A percentile compares a stretch with the other conserved stretches of the same genome.
phyloP scores from a whole-genome alignment of 1,140 invertebrate genomes.

The Anthonomus grandis region DNA sequence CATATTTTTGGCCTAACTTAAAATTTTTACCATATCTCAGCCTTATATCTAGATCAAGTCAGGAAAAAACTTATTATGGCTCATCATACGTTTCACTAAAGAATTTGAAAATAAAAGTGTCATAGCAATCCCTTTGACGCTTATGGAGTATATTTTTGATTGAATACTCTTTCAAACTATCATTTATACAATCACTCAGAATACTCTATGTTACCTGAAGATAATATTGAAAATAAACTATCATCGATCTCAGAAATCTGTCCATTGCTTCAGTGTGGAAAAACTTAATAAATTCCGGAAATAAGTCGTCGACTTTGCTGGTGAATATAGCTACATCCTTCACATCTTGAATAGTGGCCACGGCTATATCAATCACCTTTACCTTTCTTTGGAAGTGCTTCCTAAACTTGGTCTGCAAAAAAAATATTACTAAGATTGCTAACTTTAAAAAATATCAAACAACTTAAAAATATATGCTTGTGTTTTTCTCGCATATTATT shows the following conservation, averaged over 20 bases:
- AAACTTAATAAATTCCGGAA: conserved; percentile 56
- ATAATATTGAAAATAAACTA: conserved; percentile 62
- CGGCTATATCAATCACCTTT: conserved; percentile 51
- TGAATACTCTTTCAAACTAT: not conserved
- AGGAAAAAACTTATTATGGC: no score
- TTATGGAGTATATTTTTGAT: no score
- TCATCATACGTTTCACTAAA: conserved; percentile 1
- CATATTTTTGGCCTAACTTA: no score
- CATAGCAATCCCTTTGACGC: no score
- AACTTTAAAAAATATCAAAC: no score
- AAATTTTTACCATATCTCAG: no score
- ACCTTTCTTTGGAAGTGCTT: conserved; percentile 56
- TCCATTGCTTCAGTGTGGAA: conserved; percentile 58
- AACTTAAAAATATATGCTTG: no score
- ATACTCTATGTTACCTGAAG: conserved; percentile 49
- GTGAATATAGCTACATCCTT: conserved; percentile 62
- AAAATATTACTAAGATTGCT: no score
- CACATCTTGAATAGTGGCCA: conserved; percentile 59
- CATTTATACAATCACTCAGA: not conserved
- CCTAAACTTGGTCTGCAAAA: conserved; percentile 57
- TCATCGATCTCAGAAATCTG: conserved; percentile 58
- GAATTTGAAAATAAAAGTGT: no score
- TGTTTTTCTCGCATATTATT: not conserved
- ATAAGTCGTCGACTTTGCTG: conserved; percentile 53
- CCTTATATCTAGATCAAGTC: no score